Evolutionary conservation across 2,888 invertebrate genomes (phyloP), one percentile per base, ranked within the genome.

Genomic region (Periphyllus acericola): DNA sequence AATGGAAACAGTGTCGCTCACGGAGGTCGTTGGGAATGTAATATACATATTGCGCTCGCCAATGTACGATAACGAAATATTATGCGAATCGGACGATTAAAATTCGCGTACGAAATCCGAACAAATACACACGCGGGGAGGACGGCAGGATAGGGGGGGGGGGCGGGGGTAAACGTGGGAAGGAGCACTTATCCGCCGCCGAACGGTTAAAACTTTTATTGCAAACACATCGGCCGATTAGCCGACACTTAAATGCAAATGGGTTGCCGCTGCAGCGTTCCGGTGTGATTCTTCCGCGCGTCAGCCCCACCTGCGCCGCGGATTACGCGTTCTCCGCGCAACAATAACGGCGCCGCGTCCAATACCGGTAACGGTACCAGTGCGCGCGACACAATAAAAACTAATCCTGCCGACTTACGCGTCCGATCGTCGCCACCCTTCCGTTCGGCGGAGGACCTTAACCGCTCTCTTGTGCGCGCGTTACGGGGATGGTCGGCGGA

Each of bases 241-340:
- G 85, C 68, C 68, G 71, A 85, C 78, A 71, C 78, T 85, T 85
- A 85, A 85, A 85, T 85, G 85, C 85, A 85, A 85, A 85, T 85
- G 68, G 75, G 75, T 66, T 60, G 36, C 14, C 55, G 17, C 55
- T 29, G n/a, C 11, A n/a, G 19, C n/a, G 14, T 11, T 1, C 9
- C 72, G 55, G n/a, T n/a, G n/a, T 25, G 19, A 34, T 46, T 72
- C 25, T 72, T 1, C 83, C 74, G 9, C 9, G 46, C 46, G n/a
- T 72, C 72, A 36, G 52, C 55, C 34, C 0, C 34, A 19, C 72
- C 34, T 34, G 71, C 34, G 82, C 74, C 19, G 21, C 75, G 83
- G 83, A 84, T 84, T 84, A 84, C 40, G 32, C 83, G 72, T 83
- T 83, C 83, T 40, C 83, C 40, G 55, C 36, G 66, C 75, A 75